phyloP scores from a whole-genome alignment of 2,888 invertebrate genomes.

The Corythucha ciliata region DNA sequence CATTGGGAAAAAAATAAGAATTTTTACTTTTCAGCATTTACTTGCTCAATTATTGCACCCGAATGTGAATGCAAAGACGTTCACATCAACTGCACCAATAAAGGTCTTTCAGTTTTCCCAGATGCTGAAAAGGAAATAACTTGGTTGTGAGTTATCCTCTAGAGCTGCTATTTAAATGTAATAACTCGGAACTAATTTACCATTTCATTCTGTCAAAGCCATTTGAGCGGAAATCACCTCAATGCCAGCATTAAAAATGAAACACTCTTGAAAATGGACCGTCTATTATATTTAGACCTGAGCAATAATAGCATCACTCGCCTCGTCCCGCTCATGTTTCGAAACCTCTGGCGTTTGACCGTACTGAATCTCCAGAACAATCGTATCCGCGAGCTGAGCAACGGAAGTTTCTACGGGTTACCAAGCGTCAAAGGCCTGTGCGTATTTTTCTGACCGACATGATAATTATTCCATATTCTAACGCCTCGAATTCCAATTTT shows the following conservation, averaged over 20 bases:
- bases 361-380: slow-evolving; percentile 40
- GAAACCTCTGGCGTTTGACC: slow-evolving; percentile 40
- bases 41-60: slow-evolving; percentile 40
- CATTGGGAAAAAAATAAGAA: no score
- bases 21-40: slow-evolving; percentile 39
- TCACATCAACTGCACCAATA: slow-evolving; percentile 42
- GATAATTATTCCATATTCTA: neutral
- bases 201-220: slow-evolving; percentile 16
- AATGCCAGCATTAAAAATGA: slow-evolving; percentile 30
- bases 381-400: slow-evolving; percentile 37
- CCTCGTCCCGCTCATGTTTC: slow-evolving; percentile 40
- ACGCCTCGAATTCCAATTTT: slow-evolving; percentile 1
- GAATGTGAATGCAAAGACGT: slow-evolving; percentile 42
- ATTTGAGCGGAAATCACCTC: slow-evolving; percentile 29
- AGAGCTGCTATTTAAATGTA: neutral
- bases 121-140: slow-evolving; percentile 40
- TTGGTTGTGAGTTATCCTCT: slow-evolving; percentile 38
- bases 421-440: slow-evolving; percentile 40
- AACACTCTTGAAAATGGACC: slow-evolving; percentile 31
- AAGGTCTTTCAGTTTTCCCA: slow-evolving; percentile 39
- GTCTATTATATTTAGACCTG: slow-evolving; percentile 39
- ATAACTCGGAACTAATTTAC: neutral
- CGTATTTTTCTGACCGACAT: slow-evolving; percentile 33
- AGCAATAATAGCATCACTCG: slow-evolving; percentile 41
- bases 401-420: slow-evolving; percentile 39